Percentiles rank a stretch among this genome's conserved stretches.
These are phyloP conservation scores for Lagopus leucura DNA, from an alignment of 2,113 vertebrate species.

Conservation along the genomic window DNA sequence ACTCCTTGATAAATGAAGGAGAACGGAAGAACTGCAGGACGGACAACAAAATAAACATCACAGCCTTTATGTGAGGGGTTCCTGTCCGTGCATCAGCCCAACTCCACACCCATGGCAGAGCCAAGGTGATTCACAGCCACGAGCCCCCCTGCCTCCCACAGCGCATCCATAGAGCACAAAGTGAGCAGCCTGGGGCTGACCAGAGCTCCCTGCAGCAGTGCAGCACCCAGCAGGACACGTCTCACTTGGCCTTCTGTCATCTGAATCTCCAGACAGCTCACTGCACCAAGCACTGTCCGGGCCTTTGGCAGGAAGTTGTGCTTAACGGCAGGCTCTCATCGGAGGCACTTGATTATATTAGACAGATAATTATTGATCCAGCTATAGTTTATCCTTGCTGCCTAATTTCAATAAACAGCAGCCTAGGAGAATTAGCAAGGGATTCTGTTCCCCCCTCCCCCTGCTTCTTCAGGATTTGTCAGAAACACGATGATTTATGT, in stretches of 20 bases:
- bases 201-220: background rate
- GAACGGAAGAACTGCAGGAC: fast-evolving
- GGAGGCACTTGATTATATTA: constrained; percentile 79
- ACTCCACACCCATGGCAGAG: background rate
- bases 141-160: background rate
- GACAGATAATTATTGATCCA: constrained; percentile 79
- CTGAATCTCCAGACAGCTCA: background rate
- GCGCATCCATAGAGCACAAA: background rate
- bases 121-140: fast-evolving
- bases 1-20: background rate
- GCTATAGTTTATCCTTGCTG: constrained; percentile 72
- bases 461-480: constrained; percentile 69
- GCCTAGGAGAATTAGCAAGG: constrained; percentile 78
- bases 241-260: background rate
- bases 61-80: fast-evolving
- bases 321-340: background rate
- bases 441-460: constrained; percentile 48
- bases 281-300: background rate
- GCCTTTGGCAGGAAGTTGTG: constrained; percentile 37
- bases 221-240: background rate
- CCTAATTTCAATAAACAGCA: constrained; percentile 83
- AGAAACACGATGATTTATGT: constrained; percentile 78
- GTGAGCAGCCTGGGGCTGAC: fast-evolving
- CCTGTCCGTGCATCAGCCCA: background rate
- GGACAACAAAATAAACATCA: fast-evolving